Evolutionary conservation across 2,888 invertebrate genomes (phyloP).

Genomic region (Coecobrya sp.): DNA sequence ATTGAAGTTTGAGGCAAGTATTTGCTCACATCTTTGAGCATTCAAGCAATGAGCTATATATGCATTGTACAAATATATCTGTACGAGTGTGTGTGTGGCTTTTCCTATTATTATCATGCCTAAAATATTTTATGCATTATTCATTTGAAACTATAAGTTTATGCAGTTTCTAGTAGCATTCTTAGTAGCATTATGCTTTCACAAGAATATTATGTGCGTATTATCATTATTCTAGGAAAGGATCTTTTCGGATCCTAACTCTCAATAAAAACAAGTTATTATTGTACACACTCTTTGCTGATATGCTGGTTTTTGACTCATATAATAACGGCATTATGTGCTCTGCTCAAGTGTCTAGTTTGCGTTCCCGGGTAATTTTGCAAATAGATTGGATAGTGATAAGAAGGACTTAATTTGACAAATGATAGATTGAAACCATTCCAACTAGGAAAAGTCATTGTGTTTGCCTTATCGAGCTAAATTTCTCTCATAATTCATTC

Average conservation of each 20-base stretch:
- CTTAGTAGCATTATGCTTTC: slow-evolving; percentile 46
- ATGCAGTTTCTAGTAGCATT: slow-evolving; percentile 12
- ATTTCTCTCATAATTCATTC: slow-evolving; percentile 85
- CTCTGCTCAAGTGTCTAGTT: slow-evolving; percentile 18
- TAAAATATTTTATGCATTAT: slow-evolving; percentile 64
- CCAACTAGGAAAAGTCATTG: slow-evolving; percentile 84
- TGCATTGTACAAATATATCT: no score
- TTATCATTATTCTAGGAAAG: slow-evolving; percentile 29
- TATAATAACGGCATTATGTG: slow-evolving; percentile 21
- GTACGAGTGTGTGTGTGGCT: slow-evolving; percentile 8
- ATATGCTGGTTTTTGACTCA: slow-evolving; percentile 17
- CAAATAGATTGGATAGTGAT: slow-evolving; percentile 84
- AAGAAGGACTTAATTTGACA: slow-evolving; percentile 86
- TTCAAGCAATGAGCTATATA: slow-evolving; percentile 5
- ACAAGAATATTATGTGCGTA: slow-evolving; percentile 43
- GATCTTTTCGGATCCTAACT: neutral
- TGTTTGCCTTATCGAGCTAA: slow-evolving; percentile 84
- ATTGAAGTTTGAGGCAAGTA: slow-evolving; percentile 63
- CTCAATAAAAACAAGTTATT: slow-evolving; percentile 40
- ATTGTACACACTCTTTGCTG: neutral
- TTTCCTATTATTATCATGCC: slow-evolving; percentile 48
- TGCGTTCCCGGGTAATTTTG: slow-evolving; percentile 60
- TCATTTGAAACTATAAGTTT: slow-evolving; percentile 39
- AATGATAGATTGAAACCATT: slow-evolving; percentile 85
- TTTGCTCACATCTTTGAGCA: slow-evolving; percentile 6